Evolutionary conservation across 2,888 invertebrate genomes (phyloP), one percentile per base, ranked within the genome.

Genomic region (Tetanocera ferruginea): DNA sequence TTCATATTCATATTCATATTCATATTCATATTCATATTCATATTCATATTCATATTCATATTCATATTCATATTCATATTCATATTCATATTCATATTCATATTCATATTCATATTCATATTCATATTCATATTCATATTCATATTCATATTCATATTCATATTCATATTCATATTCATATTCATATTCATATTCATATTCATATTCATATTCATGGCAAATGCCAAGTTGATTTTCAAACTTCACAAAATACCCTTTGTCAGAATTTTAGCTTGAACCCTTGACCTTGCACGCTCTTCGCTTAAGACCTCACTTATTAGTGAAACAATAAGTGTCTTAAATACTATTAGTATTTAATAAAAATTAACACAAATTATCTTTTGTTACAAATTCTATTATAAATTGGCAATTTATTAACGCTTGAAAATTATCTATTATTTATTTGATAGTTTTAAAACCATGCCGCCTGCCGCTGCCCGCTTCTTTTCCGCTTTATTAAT

Each of bases 361-460:
- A 62, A 49, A 73, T 73, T 37, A 60, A 73, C 62, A 49, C 60
- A 11, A 73, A 73, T 73, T 73, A 72, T 25, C 43, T 28, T 51
- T 19, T 69, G 49, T 9, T 64, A 31, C 57, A 25, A 11, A 28
- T n/a, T 25, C 23, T 69, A 51, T 28, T 69, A 19, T 67, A 49
- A 67, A 43, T 67, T 23, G 69, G 25, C 34, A 71, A 71, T 71
- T 71, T 55, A 55, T 71, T 55, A n/a, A 52, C 55, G 52, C 71
- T 4, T 28, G 9, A 67, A 25, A 9, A 51, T 60, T 28, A 23
- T 28, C 28, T 28, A 14, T 60, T 14, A 60, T 23, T 28, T 28
- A 23, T 25, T 28, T 69, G 5, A 25, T 19, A 11, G 23, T 11
- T 49, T 67, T 6, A 49, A 23, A 43, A 11, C 60, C 60, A 28